A percentile compares a stretch with the other conserved stretches of the same genome.
Conservation (phyloP, 2,797 vertebrate genomes). For the Nannoperca australis region DNA sequence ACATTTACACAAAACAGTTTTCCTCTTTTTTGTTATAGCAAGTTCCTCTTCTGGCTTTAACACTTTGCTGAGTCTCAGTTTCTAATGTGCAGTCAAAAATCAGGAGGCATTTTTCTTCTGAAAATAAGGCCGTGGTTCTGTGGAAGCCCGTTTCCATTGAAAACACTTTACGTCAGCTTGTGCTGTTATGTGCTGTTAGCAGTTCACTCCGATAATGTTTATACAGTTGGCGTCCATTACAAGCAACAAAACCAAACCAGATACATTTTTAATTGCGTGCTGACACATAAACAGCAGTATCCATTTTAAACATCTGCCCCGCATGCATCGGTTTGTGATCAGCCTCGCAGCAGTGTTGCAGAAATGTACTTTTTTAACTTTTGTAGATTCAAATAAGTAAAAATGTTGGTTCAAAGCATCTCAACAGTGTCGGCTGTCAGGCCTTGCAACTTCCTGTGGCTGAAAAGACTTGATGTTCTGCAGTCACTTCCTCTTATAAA, state of each 20-base stretch:
- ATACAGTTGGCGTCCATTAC: background rate
- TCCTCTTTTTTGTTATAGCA: background rate
- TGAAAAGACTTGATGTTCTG: background rate
- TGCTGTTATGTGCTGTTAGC: background rate
- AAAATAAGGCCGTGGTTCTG: background rate
- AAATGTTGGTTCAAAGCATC: background rate
- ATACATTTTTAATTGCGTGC: background rate
- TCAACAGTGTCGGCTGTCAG: background rate
- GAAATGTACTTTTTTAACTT: background rate
- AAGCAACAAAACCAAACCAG: background rate
- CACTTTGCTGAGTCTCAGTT: background rate
- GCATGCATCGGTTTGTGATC: background rate
- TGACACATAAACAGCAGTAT: background rate
- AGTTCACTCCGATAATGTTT: background rate
- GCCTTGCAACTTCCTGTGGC: background rate
- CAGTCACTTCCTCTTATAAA: slow-evolving; percentile 35
- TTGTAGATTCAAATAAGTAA: background rate
- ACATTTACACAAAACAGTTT: background rate
- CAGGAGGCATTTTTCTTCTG: background rate
- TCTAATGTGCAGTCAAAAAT: background rate
- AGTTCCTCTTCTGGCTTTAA: background rate
- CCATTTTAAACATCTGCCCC: background rate
- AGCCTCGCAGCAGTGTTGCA: background rate
- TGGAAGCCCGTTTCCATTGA: background rate
- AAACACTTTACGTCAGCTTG: background rate